Evolutionary conservation across 1,140 invertebrate genomes (phyloP).

Genomic region (Eumaeus atala): DNA sequence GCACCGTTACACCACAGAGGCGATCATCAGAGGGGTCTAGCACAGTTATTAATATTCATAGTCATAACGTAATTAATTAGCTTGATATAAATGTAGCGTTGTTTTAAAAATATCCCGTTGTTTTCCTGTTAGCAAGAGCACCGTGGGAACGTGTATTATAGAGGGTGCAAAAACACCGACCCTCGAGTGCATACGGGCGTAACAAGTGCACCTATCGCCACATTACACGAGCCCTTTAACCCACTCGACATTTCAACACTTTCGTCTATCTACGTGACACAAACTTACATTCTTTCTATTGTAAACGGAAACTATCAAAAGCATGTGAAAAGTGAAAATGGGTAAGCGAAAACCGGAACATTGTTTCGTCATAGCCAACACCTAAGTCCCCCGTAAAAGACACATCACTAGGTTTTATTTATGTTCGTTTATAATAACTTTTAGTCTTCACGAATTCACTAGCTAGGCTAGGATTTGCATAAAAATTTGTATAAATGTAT

Average conservation of each 20-base stretch:
- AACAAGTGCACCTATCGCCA: slow-evolving; percentile 43
- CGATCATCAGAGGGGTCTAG: too few species aligned
- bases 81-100: not conserved
- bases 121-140: slow-evolving; percentile 14
- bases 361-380: not conserved
- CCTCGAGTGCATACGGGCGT: slow-evolving; percentile 66
- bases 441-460: too few species aligned
- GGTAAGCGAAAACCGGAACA: too few species aligned
- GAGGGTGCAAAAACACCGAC: slow-evolving; percentile 63
- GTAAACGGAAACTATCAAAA: not conserved
- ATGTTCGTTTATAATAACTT: too few species aligned
- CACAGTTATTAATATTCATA: too few species aligned
- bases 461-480: too few species aligned
- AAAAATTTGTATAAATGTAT: too few species aligned
- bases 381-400: not conserved
- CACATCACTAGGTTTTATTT: too few species aligned
- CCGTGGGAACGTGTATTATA: slow-evolving; percentile 54
- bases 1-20: too few species aligned
- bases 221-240: slow-evolving; percentile 20
- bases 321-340: slow-evolving; percentile 2
- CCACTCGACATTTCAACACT: not conserved
- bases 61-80: too few species aligned
- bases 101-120: slow-evolving; percentile 3
- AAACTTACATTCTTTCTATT: too few species aligned
- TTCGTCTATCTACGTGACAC: too few species aligned